Base-by-base conservation (phyloP, 2,797 vertebrate species). In the Allobates femoralis region DNA sequence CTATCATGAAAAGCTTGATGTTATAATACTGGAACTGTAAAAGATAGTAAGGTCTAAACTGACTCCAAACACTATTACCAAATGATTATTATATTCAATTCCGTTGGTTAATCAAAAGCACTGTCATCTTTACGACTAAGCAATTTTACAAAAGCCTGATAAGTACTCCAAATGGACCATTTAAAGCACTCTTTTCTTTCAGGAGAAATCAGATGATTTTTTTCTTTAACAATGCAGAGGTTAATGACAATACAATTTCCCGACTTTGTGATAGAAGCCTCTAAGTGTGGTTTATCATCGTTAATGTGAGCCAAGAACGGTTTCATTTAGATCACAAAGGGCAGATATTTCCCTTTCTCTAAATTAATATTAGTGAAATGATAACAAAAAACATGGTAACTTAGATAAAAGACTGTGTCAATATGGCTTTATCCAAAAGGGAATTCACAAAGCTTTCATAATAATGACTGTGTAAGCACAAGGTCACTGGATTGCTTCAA, bases 211-310 rank as follows among this genome's bases (percentile, higher is more conserved):
- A 56, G 62, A 56, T 50, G 55, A 79, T 81, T 81, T 84, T 51
- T 77, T 77, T 74, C 55, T 80, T 67, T 81, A 69, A 85, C 37
- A 66, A 69, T 77, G 51, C 67, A 62, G 84, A 88, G 83, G 87
- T 81, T 85, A 88, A 88, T 85, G 83, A 84, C 58, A 81, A 88
- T 80, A 87, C 77, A 88, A 75, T 88, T 74, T 85, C 60, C 76
- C 30, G 51, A 77, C 77, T 75, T 64, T 81, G 30, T 85, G 87
- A 88, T 81, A 76, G 78, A 81, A 77, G 51, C 50, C 56, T 79
- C 53, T 84, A 85, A 84, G 82, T 85, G 71, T 81, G 83, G 80
- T 77, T 85, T 80, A 85, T 80, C 60, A 60, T 30, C 14, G 62
- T 37, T 88, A 85, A 81, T 81, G 83, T 66, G 73, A 64, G 60